A percentile compares a stretch with the other conserved stretches of the same genome.
Evolutionary conservation across 2,888 invertebrate genomes (phyloP).

Genomic region (Parasteatoda lunata): DNA sequence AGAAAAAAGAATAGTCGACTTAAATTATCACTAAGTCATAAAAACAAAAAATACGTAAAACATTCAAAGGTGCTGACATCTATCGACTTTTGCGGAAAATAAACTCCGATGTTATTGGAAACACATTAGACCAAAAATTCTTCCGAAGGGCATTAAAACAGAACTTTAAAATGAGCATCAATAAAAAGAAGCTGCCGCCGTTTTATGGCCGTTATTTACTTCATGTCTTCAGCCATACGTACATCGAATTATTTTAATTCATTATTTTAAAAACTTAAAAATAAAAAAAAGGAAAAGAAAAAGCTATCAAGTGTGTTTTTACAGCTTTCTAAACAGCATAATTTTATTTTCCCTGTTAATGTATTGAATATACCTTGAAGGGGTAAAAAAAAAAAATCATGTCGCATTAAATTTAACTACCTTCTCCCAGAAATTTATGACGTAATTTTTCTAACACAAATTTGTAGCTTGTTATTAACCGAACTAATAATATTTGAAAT

Average conservation of each 20-base stretch:
- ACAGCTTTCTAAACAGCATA: neutral
- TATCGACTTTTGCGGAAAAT: slow-evolving; percentile 61
- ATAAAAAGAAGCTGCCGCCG: slow-evolving; percentile 25
- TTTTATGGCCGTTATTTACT: slow-evolving; percentile 39
- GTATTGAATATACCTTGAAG: no score
- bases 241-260: slow-evolving; percentile 27
- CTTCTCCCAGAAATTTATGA: no score
- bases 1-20: no score
- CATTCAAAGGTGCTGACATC: slow-evolving; percentile 59
- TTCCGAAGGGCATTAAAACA: slow-evolving; percentile 33
- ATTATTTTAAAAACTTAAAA: neutral
- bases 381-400: no score
- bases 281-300: neutral
- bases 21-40: no score
- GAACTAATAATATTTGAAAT: no score
- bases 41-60: slow-evolving; percentile 19
- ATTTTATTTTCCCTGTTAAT: neutral
- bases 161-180: slow-evolving; percentile 41
- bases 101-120: slow-evolving; percentile 61
- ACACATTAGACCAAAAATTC: slow-evolving; percentile 60
- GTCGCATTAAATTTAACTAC: no score
- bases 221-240: neutral
- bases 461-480: no score
- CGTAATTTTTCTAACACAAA: no score
- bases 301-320: neutral